Evolutionary conservation across 2,888 invertebrate species (phyloP).

Genomic region (Lasioglossum pauxillum): DNA sequence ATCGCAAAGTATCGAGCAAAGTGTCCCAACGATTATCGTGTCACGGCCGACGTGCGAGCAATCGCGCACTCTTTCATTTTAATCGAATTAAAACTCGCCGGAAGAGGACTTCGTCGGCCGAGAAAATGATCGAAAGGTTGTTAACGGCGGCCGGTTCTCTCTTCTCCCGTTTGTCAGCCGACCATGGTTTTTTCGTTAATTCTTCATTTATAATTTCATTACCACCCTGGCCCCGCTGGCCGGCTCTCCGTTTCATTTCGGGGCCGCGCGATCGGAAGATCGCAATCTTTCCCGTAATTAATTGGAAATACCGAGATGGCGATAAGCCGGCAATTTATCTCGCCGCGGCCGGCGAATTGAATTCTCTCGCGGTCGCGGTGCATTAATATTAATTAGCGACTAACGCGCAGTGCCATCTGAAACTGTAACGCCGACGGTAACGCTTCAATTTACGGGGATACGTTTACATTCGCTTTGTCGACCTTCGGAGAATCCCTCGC

Average conservation of each 20-base stretch:
- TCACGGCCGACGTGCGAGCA: neutral
- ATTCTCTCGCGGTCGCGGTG: conserved; percentile 51
- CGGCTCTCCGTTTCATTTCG: conserved; percentile 20
- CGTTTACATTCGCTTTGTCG: conserved; percentile 12
- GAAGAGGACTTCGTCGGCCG: neutral
- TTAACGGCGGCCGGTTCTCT: conserved; percentile 21
- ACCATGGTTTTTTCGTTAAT: conserved; percentile 21
- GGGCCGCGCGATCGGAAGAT: conserved; percentile 49
- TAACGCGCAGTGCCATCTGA: conserved; percentile 52
- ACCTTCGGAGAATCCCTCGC: neutral
- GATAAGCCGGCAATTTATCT: conserved; percentile 58
- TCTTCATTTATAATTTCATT: conserved; percentile 55
- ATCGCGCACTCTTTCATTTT: neutral
- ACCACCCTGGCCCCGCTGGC: conserved; percentile 8
- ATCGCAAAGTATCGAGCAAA: neutral
- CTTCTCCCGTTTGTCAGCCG: conserved; percentile 13
- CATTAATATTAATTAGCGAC: conserved; percentile 64
- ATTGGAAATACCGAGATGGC: conserved; percentile 61
- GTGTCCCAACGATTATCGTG: neutral
- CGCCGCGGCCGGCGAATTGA: conserved; percentile 50
- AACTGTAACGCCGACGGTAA: conserved; percentile 50
- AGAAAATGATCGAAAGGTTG: conserved; percentile 23
- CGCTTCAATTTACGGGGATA: conserved; percentile 48
- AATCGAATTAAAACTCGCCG: neutral
- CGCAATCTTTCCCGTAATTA: conserved; percentile 59